These are phyloP conservation scores for Crotalus horridus DNA, from an alignment of 2,113 vertebrate species.

Conservation along the genomic window DNA sequence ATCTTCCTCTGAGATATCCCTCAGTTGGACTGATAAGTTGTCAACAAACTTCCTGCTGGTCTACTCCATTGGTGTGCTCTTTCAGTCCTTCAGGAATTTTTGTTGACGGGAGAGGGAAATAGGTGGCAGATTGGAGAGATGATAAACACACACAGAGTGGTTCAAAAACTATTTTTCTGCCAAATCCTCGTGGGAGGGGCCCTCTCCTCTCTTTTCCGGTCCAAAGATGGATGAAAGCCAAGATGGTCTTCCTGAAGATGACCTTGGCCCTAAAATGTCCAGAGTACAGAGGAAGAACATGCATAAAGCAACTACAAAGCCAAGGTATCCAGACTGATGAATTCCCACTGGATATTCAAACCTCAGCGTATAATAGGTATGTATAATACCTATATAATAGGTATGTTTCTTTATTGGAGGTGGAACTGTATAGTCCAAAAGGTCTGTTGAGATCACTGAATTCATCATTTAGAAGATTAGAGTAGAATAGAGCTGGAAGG, in stretches of 20 bases:
- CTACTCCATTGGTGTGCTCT: rapidly evolving
- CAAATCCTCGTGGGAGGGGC: not conserved
- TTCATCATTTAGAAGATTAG: not conserved
- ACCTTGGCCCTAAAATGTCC: not conserved
- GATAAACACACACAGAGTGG: not conserved
- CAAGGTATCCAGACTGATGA: conserved; percentile 38
- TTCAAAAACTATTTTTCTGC: rapidly evolving
- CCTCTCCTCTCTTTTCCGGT: conserved; percentile 6
- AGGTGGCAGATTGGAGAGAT: not conserved
- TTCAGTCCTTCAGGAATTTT: rapidly evolving
- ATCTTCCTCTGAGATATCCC: rapidly evolving
- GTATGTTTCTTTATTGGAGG: rapidly evolving
- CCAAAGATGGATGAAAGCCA: not conserved
- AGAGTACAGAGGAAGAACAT: not conserved
- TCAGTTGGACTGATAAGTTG: not conserved
- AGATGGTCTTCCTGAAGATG: conserved; percentile 9
- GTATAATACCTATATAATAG: not conserved
- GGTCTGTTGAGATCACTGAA: not conserved
- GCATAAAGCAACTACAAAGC: not conserved
- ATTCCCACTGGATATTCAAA: conserved; percentile 28
- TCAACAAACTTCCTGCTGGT: rapidly evolving
- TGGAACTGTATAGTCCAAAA: not conserved
- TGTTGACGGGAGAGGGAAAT: rapidly evolving
- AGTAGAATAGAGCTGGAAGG: too few relatives aligned
- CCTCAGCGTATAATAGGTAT: not conserved